Evolutionary conservation across 2,113 vertebrate species (phyloP).

Genomic region (Ammodytes marinus): DNA sequence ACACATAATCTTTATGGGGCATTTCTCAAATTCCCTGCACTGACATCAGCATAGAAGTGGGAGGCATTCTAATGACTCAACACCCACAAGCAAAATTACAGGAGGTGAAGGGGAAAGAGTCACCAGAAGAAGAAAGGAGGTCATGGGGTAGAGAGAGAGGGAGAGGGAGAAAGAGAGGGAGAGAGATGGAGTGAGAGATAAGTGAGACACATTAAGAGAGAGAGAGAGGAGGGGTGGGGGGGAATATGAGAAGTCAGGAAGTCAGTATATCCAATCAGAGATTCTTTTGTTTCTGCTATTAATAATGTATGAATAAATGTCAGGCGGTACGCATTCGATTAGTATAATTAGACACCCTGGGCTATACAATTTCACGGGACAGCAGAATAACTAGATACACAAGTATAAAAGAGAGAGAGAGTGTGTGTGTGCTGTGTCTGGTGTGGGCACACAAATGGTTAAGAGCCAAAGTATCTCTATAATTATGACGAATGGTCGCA

Average conservation of each 20-base stretch:
- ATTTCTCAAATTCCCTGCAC: slow-evolving; percentile 83
- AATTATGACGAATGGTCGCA: slow-evolving; percentile 79
- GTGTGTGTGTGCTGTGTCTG: slow-evolving; percentile 13
- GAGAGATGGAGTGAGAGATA: slow-evolving; percentile 67
- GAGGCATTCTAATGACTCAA: slow-evolving; percentile 75
- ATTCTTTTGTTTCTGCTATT: slow-evolving; percentile 81
- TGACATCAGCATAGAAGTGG: slow-evolving; percentile 76
- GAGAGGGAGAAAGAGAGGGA: slow-evolving; percentile 24
- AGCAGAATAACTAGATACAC: slow-evolving; percentile 64
- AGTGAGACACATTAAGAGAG: slow-evolving; percentile 47
- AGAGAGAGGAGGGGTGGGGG: slow-evolving; percentile 14
- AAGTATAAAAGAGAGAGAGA: slow-evolving; percentile 41
- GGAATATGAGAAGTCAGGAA: slow-evolving; percentile 67
- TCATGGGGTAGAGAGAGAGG: slow-evolving; percentile 48
- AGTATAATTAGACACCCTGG: slow-evolving; percentile 82
- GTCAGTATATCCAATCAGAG: slow-evolving; percentile 71
- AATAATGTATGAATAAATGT: slow-evolving; percentile 85
- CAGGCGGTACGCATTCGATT: slow-evolving; percentile 80
- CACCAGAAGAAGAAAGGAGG: slow-evolving; percentile 59
- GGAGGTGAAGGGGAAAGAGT: slow-evolving; percentile 70
- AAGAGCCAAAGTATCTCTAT: slow-evolving; percentile 51
- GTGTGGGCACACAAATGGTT: slow-evolving; percentile 26
- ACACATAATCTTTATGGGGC: slow-evolving; percentile 80
- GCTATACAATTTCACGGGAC: slow-evolving; percentile 79
- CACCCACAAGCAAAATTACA: slow-evolving; percentile 79